These are phyloP conservation scores for Xestia sexstrigata DNA, from an alignment of 2,888 invertebrate genomes.

Conservation along the genomic window DNA sequence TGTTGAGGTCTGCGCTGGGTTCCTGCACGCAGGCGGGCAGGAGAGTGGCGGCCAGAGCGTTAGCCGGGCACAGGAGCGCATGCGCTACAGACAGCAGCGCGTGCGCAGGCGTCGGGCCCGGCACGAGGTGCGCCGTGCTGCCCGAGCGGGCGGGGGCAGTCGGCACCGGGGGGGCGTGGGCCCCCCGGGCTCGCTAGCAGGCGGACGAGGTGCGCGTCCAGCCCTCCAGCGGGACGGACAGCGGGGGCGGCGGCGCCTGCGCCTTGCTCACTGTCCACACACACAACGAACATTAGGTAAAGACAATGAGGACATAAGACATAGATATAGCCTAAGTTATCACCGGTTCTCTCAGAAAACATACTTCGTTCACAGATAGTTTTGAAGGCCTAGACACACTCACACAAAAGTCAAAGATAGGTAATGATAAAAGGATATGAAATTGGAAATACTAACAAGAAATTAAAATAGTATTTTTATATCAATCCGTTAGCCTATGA, in stretches of 20 bases:
- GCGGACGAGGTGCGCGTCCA: constrained; percentile 90
- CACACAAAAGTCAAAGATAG: constrained; percentile 13
- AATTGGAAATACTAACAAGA: neutral
- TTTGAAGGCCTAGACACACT: constrained; percentile 22
- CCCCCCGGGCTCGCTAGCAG: constrained; percentile 89
- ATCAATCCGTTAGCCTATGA: neutral
- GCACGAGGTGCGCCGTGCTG: constrained; percentile 80
- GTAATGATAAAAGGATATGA: too few species aligned
- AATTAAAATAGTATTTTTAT: constrained; percentile 1
- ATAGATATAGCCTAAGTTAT: constrained; percentile 11
- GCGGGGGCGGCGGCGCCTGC: constrained; percentile 92
- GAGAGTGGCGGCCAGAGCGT: constrained; percentile 71
- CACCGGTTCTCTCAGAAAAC: constrained; percentile 51
- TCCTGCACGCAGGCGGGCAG: constrained; percentile 63
- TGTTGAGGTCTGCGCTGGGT: constrained; percentile 48
- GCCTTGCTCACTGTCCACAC: constrained; percentile 88
- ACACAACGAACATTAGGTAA: constrained; percentile 31
- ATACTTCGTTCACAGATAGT: constrained; percentile 44
- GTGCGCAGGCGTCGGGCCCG: constrained; percentile 68
- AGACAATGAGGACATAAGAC: neutral
- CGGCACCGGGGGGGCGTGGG: constrained; percentile 71
- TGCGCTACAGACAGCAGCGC: constrained; percentile 79
- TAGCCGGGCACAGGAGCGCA: constrained; percentile 82
- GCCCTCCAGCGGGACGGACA: constrained; percentile 89
- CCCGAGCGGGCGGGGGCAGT: constrained; percentile 70